A percentile compares a stretch with the other conserved stretches of the same genome.
Evolutionary conservation across 2,888 invertebrate genomes (phyloP).

Genomic region (Girardia tigrina): DNA sequence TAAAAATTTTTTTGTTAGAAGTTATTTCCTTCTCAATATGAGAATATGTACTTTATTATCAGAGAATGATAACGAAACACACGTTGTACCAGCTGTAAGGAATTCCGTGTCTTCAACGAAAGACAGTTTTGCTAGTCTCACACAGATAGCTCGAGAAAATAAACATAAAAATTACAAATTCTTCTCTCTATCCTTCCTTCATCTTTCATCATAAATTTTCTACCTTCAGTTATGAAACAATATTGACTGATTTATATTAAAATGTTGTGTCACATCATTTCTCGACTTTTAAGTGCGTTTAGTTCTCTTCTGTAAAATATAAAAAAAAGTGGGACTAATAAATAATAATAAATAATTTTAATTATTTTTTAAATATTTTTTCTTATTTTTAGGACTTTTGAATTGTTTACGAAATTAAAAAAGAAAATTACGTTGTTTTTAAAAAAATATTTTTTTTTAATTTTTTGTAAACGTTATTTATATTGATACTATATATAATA

Average conservation of each 20-base stretch:
- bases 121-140: background rate
- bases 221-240: slow-evolving; percentile 18
- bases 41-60: slow-evolving; percentile 21
- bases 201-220: slow-evolving; percentile 20
- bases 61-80: background rate
- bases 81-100: background rate
- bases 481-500: too few species aligned
- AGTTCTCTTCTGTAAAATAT: too few species aligned
- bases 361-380: too few species aligned
- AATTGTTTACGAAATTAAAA: too few species aligned
- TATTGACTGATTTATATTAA: slow-evolving; percentile 14
- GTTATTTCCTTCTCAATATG: background rate
- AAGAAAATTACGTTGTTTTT: too few species aligned
- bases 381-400: too few species aligned
- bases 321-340: too few species aligned
- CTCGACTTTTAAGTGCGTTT: too few species aligned
- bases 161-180: slow-evolving; percentile 3
- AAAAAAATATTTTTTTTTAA: too few species aligned
- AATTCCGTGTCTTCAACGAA: background rate
- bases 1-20: background rate
- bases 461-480: too few species aligned
- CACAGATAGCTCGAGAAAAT: background rate
- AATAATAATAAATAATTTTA: too few species aligned
- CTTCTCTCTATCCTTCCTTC: background rate
- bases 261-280: slow-evolving; percentile 2